These are phyloP conservation scores for Tetramorium parvispinum DNA, from an alignment of 1,140 invertebrate genomes.

Conservation along the genomic window DNA sequence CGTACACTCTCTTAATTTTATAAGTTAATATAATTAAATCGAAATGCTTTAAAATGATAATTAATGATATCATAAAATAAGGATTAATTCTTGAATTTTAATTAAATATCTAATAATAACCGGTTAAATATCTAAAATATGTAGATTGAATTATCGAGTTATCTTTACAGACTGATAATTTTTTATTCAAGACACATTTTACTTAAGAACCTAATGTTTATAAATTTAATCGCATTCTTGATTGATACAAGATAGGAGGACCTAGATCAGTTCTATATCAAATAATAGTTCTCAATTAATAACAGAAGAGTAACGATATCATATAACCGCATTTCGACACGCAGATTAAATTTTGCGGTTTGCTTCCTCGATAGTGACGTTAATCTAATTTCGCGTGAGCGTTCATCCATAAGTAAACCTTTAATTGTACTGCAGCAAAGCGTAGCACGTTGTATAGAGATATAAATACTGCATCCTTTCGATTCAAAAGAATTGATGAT, in stretches of 20 bases:
- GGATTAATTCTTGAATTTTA: background rate
- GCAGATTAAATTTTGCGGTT: slow-evolving; percentile 50
- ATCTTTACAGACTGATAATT: background rate
- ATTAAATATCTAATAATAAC: background rate
- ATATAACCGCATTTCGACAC: slow-evolving; percentile 31
- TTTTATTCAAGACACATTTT: background rate
- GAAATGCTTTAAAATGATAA: background rate
- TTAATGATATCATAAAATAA: background rate
- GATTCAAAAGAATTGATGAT: slow-evolving; percentile 33
- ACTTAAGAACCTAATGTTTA: background rate
- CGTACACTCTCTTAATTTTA: background rate
- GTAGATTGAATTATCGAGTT: background rate
- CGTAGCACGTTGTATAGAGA: background rate
- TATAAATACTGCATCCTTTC: slow-evolving; percentile 31
- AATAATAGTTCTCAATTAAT: slow-evolving; percentile 32
- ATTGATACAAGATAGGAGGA: background rate
- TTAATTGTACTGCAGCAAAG: slow-evolving; percentile 38
- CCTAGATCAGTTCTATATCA: background rate
- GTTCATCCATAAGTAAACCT: slow-evolving; percentile 45
- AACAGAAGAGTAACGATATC: slow-evolving; percentile 7
- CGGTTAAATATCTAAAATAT: background rate
- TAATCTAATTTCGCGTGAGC: slow-evolving; percentile 50
- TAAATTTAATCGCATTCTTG: background rate
- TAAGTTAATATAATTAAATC: background rate
- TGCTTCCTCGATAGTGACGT: slow-evolving; percentile 43